These are phyloP conservation scores for Xyliphius kryptos DNA, from an alignment of 2,113 vertebrate genomes.

Conservation along the genomic window DNA sequence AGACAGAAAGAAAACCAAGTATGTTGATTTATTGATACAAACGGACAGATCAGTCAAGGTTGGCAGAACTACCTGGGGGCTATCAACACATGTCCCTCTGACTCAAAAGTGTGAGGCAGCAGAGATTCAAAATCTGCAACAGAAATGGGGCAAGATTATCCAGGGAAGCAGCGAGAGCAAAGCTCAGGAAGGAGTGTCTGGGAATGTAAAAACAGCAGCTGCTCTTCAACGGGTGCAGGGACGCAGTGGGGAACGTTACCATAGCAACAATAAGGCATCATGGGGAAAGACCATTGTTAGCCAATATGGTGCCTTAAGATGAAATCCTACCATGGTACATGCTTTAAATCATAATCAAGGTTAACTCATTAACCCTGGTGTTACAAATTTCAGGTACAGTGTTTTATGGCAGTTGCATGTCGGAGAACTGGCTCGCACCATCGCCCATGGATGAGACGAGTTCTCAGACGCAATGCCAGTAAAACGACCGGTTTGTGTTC, in stretches of 20 bases:
- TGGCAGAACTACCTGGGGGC: conserved; percentile 95
- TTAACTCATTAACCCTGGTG: neutral
- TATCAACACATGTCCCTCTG: conserved; percentile 99
- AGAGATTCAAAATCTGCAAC: conserved; percentile 99
- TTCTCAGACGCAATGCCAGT: conserved; percentile 55
- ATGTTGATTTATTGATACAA: conserved; percentile 5
- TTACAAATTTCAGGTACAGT: neutral
- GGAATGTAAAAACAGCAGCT: conserved; percentile 56
- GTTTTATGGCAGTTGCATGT: conserved; percentile 44
- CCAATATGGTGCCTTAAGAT: conserved; percentile 80
- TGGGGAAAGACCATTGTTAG: conserved; percentile 69
- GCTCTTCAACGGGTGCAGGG: conserved; percentile 64
- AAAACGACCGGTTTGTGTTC: conserved; percentile 43
- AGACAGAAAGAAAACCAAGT: conserved; percentile 1
- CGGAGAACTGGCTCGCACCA: conserved; percentile 66
- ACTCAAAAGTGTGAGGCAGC: conserved; percentile 99
- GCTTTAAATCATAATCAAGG: conserved; percentile 26
- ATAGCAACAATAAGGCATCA: conserved; percentile 70
- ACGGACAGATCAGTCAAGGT: conserved; percentile 23
- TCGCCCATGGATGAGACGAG: conserved; percentile 53
- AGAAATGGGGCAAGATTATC: conserved; percentile 95
- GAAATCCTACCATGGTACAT: conserved; percentile 46
- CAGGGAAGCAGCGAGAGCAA: conserved; percentile 53
- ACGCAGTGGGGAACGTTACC: conserved; percentile 65
- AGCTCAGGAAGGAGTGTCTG: conserved; percentile 55